These are phyloP conservation scores for Acropora yongei DNA, from an alignment of 64 coral and sea anemone genomes.

Conservation along the genomic window DNA sequence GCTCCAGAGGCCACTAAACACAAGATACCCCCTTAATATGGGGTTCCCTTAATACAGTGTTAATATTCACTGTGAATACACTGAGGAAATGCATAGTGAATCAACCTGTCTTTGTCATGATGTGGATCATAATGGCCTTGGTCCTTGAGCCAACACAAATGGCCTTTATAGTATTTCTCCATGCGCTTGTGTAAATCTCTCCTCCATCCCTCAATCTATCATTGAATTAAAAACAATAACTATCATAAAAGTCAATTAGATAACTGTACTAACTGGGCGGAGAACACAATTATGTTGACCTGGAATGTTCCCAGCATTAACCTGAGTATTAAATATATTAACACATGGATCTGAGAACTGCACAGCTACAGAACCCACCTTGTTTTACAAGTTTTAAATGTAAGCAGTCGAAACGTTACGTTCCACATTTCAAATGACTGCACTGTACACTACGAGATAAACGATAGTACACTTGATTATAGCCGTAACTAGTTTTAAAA, in stretches of 20 bases:
- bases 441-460: too few species aligned
- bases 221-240: background rate
- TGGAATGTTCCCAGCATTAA: background rate
- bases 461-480: too few species aligned
- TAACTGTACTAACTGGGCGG: too few species aligned
- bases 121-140: slow-evolving; percentile 72
- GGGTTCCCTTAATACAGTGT: too few species aligned
- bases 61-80: too few species aligned
- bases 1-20: too few species aligned
- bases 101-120: slow-evolving; percentile 66
- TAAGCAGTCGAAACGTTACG: too few species aligned
- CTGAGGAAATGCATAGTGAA: background rate
- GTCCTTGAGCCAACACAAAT: slow-evolving; percentile 78
- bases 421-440: too few species aligned
- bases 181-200: slow-evolving; percentile 71
- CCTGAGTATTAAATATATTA: background rate
- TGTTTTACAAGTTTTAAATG: background rate
- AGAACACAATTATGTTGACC: background rate
- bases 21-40: too few species aligned
- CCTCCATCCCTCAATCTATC: slow-evolving; percentile 80
- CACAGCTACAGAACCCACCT: background rate
- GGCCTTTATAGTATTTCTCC: slow-evolving; percentile 72
- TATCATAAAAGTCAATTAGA: background rate
- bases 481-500: background rate
- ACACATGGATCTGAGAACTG: background rate